Percentiles rank a stretch among this genome's conserved stretches.
These are phyloP conservation scores for Tokudaia muenninki DNA, from an alignment of 2,797 vertebrate genomes.

Conservation along the genomic window DNA sequence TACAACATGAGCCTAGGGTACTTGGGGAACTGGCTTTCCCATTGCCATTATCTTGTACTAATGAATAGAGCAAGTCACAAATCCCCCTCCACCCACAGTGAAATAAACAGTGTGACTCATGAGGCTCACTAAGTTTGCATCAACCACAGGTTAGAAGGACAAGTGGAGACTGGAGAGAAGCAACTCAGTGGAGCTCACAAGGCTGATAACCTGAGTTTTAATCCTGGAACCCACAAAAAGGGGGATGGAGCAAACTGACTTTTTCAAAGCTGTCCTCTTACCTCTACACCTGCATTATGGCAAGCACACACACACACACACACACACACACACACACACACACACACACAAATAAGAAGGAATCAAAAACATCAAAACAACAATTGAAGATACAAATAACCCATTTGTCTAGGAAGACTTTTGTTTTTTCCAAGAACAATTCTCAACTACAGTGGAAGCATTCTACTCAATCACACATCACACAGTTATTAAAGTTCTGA, in stretches of 20 bases:
- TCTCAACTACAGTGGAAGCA: conserved; percentile 58
- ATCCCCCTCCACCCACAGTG: not conserved
- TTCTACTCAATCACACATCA: not conserved
- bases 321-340: not conserved
- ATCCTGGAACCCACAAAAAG: not conserved
- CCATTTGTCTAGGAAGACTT: conserved; percentile 62
- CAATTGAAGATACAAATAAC: not conserved
- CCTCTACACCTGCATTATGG: too few relatives aligned
- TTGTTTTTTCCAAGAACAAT: conserved; percentile 72
- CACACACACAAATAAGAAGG: not conserved
- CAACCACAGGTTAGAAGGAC: not conserved
- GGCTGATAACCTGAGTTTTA: not conserved
- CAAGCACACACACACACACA: not conserved
- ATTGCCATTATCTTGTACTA: not conserved
- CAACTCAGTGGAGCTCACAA: not conserved
- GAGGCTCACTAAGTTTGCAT: not conserved
- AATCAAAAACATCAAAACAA: not conserved
- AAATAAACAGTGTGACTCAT: not conserved
- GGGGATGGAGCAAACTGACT: not conserved
- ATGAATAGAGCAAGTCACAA: not conserved
- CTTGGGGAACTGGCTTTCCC: not conserved
- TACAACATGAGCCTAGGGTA: not conserved
- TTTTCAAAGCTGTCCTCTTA: not conserved
- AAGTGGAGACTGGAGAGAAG: not conserved
- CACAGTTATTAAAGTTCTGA: not conserved